Evolutionary conservation across 2,888 invertebrate species (phyloP).

Genomic region (Bursaphelenchus okinawaensis): DNA sequence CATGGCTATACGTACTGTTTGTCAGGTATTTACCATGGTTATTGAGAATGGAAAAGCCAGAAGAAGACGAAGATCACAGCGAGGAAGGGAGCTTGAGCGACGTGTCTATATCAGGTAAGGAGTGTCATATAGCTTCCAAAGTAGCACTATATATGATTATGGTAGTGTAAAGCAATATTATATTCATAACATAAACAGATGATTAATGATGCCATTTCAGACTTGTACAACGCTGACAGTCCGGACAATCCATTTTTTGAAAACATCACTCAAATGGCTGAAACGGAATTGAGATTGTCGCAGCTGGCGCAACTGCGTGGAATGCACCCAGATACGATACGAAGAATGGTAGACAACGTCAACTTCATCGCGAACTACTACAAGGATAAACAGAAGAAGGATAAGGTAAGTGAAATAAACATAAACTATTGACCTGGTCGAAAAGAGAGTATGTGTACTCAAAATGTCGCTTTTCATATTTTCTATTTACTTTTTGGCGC

Average conservation of each 20-base stretch:
- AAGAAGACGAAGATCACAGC: conserved; percentile 29
- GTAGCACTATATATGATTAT: no score
- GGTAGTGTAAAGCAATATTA: no score
- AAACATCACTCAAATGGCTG: conserved; percentile 28
- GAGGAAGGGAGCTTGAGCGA: neutral
- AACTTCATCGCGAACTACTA: conserved; percentile 56
- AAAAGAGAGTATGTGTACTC: neutral
- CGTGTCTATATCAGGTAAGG: neutral
- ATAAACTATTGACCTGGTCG: no score
- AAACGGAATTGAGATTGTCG: conserved; percentile 33
- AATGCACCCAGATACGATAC: conserved; percentile 53
- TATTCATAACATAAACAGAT: no score
- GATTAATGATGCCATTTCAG: no score
- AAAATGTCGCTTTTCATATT: neutral
- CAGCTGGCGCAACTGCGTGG: conserved; percentile 42
- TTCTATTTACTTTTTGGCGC: neutral
- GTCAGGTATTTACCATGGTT: conserved; percentile 44
- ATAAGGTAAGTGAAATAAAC: conserved; percentile 38
- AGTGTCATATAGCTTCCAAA: neutral
- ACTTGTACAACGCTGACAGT: conserved; percentile 18
- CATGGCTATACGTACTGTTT: conserved; percentile 33
- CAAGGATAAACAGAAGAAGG: conserved; percentile 47
- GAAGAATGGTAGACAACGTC: conserved; percentile 53
- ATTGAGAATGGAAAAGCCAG: conserved; percentile 46
- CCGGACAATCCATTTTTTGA: conserved; percentile 45